These are phyloP conservation scores for Pelobates cultripes DNA, from an alignment of 2,797 vertebrate species.

Conservation along the genomic window DNA sequence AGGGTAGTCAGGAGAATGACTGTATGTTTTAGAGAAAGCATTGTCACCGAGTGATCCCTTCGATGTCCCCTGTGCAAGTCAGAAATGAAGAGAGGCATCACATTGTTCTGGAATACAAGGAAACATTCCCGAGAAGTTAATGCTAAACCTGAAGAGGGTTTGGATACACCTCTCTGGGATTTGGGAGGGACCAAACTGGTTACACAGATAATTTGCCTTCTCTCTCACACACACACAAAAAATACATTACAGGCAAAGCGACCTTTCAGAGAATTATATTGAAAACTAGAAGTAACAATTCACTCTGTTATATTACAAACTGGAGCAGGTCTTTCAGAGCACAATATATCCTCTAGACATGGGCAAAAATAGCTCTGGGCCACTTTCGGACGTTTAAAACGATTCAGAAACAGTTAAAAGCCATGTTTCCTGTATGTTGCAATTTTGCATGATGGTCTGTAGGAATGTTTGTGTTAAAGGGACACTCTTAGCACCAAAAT, in stretches of 20 bases:
- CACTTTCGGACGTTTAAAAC: no score
- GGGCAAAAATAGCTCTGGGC: no score
- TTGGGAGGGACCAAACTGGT: conserved; percentile 20
- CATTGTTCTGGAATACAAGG: conserved; percentile 6
- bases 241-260: not conserved
- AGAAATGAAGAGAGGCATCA: conserved; percentile 9
- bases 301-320: not conserved
- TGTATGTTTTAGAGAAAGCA: conserved; percentile 55
- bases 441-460: no score
- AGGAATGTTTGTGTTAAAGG: no score
- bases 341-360: no score
- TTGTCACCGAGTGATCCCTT: conserved; percentile 40
- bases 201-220: not conserved
- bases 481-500: no score
- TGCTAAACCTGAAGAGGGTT: conserved; percentile 24
- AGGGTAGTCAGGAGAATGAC: conserved; percentile 64
- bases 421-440: no score
- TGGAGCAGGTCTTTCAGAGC: not conserved
- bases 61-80: not conserved
- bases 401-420: no score
- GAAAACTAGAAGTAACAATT: not conserved
- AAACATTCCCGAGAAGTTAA: conserved; percentile 26
- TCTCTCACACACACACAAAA: not conserved
- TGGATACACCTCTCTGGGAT: conserved; percentile 22
- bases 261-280: not conserved